These are phyloP conservation scores for Enteromius viviparus DNA, from an alignment of 2,797 vertebrate genomes.

Conservation along the genomic window DNA sequence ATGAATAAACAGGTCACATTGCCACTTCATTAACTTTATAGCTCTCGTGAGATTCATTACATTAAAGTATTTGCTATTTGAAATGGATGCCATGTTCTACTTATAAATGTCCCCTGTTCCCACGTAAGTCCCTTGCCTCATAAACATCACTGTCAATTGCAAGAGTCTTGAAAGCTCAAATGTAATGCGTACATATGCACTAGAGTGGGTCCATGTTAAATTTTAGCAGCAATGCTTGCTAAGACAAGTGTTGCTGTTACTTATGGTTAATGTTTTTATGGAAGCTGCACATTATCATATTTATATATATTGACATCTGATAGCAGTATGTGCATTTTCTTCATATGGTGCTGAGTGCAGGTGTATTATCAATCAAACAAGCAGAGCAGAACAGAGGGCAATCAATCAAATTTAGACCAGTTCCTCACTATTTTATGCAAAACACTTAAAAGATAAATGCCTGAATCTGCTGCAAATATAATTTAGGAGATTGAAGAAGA, in stretches of 20 bases:
- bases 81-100: conserved; percentile 74
- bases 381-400: not conserved
- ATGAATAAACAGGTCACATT: conserved; percentile 58
- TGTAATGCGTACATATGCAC: not conserved
- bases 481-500: not conserved
- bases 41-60: conserved; percentile 72
- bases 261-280: not conserved
- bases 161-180: conserved; percentile 55
- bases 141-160: conserved; percentile 68
- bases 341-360: not conserved
- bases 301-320: not conserved
- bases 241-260: not conserved
- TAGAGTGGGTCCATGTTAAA: not conserved
- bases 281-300: not conserved
- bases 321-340: not conserved
- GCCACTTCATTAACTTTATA: conserved; percentile 73
- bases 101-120: conserved; percentile 71
- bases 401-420: not conserved
- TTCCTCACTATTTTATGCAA: not conserved
- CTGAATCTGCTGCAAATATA: not conserved
- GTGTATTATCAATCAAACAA: not conserved
- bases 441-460: not conserved
- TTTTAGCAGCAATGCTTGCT: not conserved
- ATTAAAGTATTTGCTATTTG: conserved; percentile 67
- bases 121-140: conserved; percentile 66